phyloP scores from a whole-genome alignment of 2,113 vertebrate species.

The Rattus norvegicus region GRCr8 NC_086021.1:81178001-81178500 shows the following conservation, averaged over 20 bases:
- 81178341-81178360: not conserved
- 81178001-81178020: constrained; percentile 47
- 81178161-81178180: not conserved
- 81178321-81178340: constrained; percentile 14
- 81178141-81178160: constrained; percentile 8
- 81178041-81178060: not conserved
- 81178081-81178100: not conserved
- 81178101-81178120: constrained; percentile 21
- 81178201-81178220: not conserved
- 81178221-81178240: not conserved
- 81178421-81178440: not conserved
- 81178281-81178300: not conserved
- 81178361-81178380: not conserved
- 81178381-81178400: constrained; percentile 32
- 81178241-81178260: not conserved
- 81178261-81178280: not conserved
- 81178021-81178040: constrained; percentile 15
- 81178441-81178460: constrained; percentile 10
- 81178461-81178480: not conserved
- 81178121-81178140: constrained; percentile 30
- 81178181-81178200: not conserved
- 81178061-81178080: not conserved
- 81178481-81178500: not conserved
- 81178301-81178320: not conserved
- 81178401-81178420: constrained; percentile 26